Base-by-base conservation (phyloP, 1,140 invertebrate genomes). In the Pectinophora gossypiella region DNA sequence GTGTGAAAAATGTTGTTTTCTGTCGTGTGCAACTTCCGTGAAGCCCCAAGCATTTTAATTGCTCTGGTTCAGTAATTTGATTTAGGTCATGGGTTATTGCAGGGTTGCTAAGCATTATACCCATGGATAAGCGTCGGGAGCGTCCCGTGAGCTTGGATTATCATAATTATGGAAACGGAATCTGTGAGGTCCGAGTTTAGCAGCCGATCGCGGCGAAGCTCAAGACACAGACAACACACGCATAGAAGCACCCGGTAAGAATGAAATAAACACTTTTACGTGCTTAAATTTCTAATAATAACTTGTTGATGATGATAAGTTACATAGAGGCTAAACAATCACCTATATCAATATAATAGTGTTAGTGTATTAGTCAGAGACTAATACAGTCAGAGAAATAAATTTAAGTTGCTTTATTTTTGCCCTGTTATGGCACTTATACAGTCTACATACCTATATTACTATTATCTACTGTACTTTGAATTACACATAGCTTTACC, bases 161-260 rank as follows among this genome's bases (percentile, higher is more conserved):
- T 47, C 47, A 47, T 59, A 62, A 76, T 40, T 51, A 91, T 91
- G 90, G 90, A 91, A 81, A 91, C 90, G 56, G 90, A 91, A 74
- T 91, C 90, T 48, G 90, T 91, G 61, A 87, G 90, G 62, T 91
- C 90, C 22, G 90, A 91, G 66, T 83, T 90, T 56, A 91, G 90
- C 76, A 89, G 90, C 59, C 85, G 90, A 56, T 91, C 90, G 23
- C 80, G 90, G 71, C 75, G 90, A 22, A 91, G 90, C 54, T 90
- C 91, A 42, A 66, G 89, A 50, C 90, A 91, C 58, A 68, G 90
- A 23, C 89, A 89, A 55, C 89, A 91, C 71, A 90, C 90, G 4
- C 90, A 91, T 70, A 74, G 90, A 50, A 91, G 90, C 68, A 90
- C 89, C 59, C 86, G 90, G 90, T 91, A 66, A 64, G 66, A n/a